Evolutionary conservation across 2,113 vertebrate species (phyloP).

Genomic region (Thalassarche chlororhynchos): DNA sequence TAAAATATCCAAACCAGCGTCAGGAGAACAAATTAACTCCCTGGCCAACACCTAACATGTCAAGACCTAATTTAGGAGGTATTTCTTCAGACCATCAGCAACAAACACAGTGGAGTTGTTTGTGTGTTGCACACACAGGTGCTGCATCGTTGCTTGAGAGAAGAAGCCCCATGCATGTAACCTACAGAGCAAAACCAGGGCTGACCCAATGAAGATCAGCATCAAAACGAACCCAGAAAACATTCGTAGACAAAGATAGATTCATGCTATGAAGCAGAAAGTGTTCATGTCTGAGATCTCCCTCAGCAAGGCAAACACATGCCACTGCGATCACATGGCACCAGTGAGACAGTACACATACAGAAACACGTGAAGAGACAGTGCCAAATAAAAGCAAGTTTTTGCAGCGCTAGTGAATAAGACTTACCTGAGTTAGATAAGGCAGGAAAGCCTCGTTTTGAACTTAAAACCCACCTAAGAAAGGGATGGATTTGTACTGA

Average conservation of each 20-base stretch:
- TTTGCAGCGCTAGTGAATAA: neutral
- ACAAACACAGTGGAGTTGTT: neutral
- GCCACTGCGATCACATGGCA: neutral
- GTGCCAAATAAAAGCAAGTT: neutral
- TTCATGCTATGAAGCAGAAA: neutral
- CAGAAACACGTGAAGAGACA: neutral
- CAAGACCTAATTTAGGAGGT: neutral
- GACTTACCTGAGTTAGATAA: neutral
- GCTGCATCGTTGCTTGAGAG: neutral
- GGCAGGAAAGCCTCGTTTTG: neutral
- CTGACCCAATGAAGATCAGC: neutral
- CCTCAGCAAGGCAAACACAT: neutral
- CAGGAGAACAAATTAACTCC: neutral
- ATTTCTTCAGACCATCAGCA: neutral
- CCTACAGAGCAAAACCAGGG: neutral
- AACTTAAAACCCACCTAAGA: neutral
- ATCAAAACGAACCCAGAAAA: neutral
- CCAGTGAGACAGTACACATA: neutral
- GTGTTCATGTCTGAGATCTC: rapidly evolving
- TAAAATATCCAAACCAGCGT: neutral
- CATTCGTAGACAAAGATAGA: neutral
- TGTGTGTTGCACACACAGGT: neutral
- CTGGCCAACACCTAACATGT: neutral
- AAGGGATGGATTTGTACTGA: neutral
- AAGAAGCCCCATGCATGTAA: neutral